Conservation (phyloP, 2,113 vertebrate genomes). For the Callithrix jacchus region DNA sequence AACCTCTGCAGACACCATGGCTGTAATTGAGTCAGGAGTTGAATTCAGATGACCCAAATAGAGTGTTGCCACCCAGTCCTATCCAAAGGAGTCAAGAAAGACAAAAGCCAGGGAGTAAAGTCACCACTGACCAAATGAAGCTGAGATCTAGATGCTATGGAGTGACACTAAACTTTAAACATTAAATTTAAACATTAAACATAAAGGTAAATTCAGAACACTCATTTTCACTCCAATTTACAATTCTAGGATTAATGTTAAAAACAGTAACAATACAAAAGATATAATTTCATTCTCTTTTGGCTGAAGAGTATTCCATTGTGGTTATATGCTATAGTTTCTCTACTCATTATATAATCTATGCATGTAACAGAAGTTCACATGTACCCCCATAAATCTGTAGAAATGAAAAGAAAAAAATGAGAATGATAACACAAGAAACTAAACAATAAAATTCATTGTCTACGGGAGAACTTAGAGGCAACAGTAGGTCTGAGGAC, state of each 20-base stretch:
- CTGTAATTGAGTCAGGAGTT: background rate
- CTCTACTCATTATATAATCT: background rate
- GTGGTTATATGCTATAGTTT: background rate
- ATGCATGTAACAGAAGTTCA: background rate
- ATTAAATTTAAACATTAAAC: background rate
- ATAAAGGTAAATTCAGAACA: background rate
- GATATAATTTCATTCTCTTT: background rate
- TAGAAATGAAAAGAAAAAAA: background rate
- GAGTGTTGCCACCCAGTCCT: background rate
- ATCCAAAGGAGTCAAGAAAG: background rate
- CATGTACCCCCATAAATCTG: background rate
- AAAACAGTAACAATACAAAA: background rate
- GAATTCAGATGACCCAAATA: background rate
- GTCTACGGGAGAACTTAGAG: background rate
- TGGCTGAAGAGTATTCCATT: background rate
- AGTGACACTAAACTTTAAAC: background rate
- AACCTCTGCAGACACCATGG: background rate
- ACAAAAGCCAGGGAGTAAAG: background rate
- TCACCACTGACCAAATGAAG: background rate
- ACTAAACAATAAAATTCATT: background rate
- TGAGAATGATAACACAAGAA: background rate
- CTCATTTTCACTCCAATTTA: background rate
- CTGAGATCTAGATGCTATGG: background rate
- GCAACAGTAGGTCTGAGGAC: background rate
- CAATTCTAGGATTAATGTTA: background rate